phyloP scores from a whole-genome alignment of 2,888 invertebrate genomes.

The Hirtodrosophila duncani region DNA sequence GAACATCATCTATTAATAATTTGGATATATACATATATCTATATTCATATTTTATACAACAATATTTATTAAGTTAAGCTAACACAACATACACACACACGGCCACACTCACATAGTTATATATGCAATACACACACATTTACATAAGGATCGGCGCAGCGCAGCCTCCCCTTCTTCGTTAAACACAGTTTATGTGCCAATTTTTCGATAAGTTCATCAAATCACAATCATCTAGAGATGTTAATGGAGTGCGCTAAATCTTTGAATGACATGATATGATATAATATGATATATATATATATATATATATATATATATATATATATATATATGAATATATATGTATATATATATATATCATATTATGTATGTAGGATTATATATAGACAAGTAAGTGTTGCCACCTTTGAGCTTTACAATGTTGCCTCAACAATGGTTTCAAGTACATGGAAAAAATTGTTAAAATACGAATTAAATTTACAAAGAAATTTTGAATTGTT shows the following conservation, averaged over 20 bases:
- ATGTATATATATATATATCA: constrained; percentile 21
- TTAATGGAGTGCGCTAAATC: constrained; percentile 17
- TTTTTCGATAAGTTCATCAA: constrained; percentile 64
- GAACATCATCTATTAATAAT: constrained; percentile 29
- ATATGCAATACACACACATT: constrained; percentile 8
- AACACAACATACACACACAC: constrained; percentile 17
- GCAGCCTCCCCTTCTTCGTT: constrained; percentile 60
- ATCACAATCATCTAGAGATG: constrained; percentile 21
- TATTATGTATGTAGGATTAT: no score
- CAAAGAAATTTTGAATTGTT: constrained; percentile 42
- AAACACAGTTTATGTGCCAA: constrained; percentile 64
- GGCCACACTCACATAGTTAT: not conserved
- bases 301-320: constrained; percentile 20
- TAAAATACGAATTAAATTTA: constrained; percentile 37
- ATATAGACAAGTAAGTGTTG: constrained; percentile 61
- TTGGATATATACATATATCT: constrained; percentile 27
- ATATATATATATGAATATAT: constrained; percentile 27
- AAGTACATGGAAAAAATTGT: constrained; percentile 53
- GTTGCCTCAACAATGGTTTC: constrained; percentile 75
- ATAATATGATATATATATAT: constrained; percentile 12
- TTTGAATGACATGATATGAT: constrained; percentile 23
- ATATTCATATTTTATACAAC: constrained; percentile 40
- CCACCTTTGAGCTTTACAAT: constrained; percentile 74
- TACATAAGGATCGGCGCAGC: constrained; percentile 54
- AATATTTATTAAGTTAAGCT: constrained; percentile 35